Evolutionary conservation across 2,888 invertebrate genomes (phyloP).

Genomic region (Tenthredo distinguenda): DNA sequence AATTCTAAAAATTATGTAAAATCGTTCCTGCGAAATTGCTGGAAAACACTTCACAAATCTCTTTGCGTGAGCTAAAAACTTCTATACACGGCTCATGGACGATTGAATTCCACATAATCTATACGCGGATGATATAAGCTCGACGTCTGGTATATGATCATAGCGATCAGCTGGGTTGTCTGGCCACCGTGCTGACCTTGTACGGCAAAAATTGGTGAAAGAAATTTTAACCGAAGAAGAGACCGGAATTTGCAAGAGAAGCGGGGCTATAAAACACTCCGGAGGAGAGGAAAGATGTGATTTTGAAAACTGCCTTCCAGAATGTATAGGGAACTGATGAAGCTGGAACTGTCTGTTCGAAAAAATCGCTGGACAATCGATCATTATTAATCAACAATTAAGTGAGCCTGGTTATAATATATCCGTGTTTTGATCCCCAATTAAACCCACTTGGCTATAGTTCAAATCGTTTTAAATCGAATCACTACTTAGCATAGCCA

Average conservation of each 20-base stretch:
- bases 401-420: not conserved
- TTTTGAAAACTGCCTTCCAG: not conserved
- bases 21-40: not conserved
- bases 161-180: not conserved
- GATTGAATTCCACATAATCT: not conserved
- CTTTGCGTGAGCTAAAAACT: not conserved
- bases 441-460: conserved; percentile 7
- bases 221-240: not conserved
- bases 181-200: not conserved
- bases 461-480: conserved; percentile 37
- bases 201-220: not conserved
- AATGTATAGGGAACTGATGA: not conserved
- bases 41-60: not conserved
- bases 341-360: not conserved
- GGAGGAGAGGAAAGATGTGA: not conserved
- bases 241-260: not conserved
- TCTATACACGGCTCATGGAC: not conserved
- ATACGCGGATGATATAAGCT: not conserved
- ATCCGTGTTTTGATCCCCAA: not conserved
- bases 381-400: not conserved
- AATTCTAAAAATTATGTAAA: not conserved
- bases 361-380: not conserved
- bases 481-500: conserved; percentile 23
- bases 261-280: not conserved
- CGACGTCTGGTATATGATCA: not conserved